Evolutionary conservation across 2,888 invertebrate species (phyloP), one percentile per base, ranked within the genome.

Genomic region (Xanthorhoe spadicearia): DNA sequence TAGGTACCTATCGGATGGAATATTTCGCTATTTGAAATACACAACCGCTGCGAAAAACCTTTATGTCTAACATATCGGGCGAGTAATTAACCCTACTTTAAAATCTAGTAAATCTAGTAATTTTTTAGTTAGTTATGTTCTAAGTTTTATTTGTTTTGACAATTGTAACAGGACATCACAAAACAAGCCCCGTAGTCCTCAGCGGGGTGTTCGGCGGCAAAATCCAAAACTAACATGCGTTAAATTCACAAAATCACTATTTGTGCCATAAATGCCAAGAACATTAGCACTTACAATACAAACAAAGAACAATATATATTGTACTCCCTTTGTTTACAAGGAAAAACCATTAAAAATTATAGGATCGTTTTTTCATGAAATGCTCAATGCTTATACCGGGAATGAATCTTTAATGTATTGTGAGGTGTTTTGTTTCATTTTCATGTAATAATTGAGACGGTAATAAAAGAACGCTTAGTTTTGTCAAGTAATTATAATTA

Each of bases 301-400:
- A 72, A 72, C 69, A 72, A 77, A 77, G 79, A 80, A 90, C 86
- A 88, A 87, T 84, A 79, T 79, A 74, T 9, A 61, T 66, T 66
- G 66, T 66, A 72, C 56, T 64, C 62, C 74, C 80, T 81, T 91
- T 92, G 90, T 91, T 89, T 87, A 82, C 78, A 70, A 80, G 78
- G 80, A 81, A 83, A 85, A 87, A 90, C 90, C 91, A 91, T 91
- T 91, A 89, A 85, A 88, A 69, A 74, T 89, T 88, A 89, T 88
- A 84, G 71, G 73, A 65, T 70, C 70, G 46, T 60, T 66, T 63
- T 67, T 63, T 56, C 51, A 35, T 43, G 54, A 49, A 35, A 49
- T 49, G 19, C 5, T 4, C 32, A 8, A 28, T 28, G 8, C 7
- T 4, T 38, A 49, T 89, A 89, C 87, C 75, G n/a, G 76, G 89